Conservation (phyloP, 2,797 vertebrate genomes). For the Selene dorsalis region DNA sequence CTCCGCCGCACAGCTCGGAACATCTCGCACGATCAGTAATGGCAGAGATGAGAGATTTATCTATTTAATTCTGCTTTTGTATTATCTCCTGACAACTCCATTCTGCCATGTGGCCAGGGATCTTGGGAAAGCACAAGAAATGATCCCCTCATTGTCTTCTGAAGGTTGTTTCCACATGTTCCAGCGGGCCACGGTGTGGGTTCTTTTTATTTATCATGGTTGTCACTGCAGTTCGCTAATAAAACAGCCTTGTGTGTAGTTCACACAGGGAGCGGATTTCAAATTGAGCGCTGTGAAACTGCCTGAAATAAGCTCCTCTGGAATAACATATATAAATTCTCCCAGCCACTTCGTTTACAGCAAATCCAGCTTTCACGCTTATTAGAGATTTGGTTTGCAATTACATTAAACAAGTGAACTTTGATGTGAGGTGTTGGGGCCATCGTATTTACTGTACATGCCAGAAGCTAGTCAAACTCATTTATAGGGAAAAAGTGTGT, state of each 20-base stretch:
- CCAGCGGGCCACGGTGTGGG: not conserved
- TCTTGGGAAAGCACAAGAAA: constrained; percentile 28
- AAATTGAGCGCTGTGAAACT: constrained; percentile 58
- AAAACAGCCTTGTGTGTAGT: constrained; percentile 59
- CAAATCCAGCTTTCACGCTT: constrained; percentile 22
- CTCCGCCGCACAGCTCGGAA: constrained; percentile 26
- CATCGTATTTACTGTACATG: constrained; percentile 31
- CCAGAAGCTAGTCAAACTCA: constrained; percentile 53
- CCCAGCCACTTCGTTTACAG: constrained; percentile 35
- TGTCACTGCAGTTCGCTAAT: constrained; percentile 59
- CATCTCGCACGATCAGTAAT: constrained; percentile 36
- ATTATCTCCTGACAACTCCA: constrained; percentile 77
- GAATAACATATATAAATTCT: constrained; percentile 58
- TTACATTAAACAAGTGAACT: constrained; percentile 49
- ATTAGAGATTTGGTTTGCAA: constrained; percentile 33
- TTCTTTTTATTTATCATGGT: constrained; percentile 68
- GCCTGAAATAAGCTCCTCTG: constrained; percentile 48
- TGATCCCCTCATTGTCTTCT: constrained; percentile 41
- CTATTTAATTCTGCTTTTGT: constrained; percentile 79
- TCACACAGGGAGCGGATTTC: constrained; percentile 59
- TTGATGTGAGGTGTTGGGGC: constrained; percentile 33
- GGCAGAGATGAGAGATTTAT: constrained; percentile 78
- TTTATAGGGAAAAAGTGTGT: constrained; percentile 52
- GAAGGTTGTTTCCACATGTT: constrained; percentile 41
- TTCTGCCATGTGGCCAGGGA: constrained; percentile 69